These are phyloP conservation scores for Dolichomitus sp. DNA, from an alignment of 2,888 invertebrate species.

Conservation along the genomic window DNA sequence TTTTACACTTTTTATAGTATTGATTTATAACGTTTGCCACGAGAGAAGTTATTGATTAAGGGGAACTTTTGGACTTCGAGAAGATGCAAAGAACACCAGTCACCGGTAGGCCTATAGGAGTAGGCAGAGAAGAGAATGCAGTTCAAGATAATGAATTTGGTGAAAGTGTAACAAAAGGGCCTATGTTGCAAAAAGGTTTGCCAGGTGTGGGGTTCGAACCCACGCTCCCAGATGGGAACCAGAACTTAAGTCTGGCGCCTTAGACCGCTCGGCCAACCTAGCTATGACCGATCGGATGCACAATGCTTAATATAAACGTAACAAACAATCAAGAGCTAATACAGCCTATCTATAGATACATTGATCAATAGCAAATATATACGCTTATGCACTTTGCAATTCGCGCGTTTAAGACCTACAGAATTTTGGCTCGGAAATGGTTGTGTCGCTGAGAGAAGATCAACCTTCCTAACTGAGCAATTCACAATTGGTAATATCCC, in stretches of 20 bases:
- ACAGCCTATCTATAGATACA: neutral
- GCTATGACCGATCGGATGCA: constrained; percentile 79
- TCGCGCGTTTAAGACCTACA: neutral
- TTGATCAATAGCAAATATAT: neutral
- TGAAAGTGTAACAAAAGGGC: neutral
- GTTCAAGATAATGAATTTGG: neutral
- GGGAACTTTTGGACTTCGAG: neutral
- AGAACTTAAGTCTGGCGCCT: constrained; percentile 95
- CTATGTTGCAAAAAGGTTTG: constrained; percentile 79
- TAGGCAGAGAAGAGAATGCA: neutral
- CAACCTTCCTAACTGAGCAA: neutral
- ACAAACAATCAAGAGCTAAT: neutral
- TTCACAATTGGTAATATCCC: neutral
- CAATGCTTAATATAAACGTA: neutral
- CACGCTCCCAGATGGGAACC: constrained; percentile 94
- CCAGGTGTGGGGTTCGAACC: constrained; percentile 95
- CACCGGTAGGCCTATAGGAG: neutral
- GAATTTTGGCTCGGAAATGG: neutral
- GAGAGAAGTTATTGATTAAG: constrained; percentile 18
- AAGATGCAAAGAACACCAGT: neutral
- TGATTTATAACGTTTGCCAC: neutral
- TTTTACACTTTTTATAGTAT: neutral
- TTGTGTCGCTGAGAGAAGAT: too few relatives aligned
- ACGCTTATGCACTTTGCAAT: neutral
- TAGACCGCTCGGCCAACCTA: constrained; percentile 94